Base-by-base conservation (phyloP, 2,888 invertebrate species). In the Polia nebulosa region DNA sequence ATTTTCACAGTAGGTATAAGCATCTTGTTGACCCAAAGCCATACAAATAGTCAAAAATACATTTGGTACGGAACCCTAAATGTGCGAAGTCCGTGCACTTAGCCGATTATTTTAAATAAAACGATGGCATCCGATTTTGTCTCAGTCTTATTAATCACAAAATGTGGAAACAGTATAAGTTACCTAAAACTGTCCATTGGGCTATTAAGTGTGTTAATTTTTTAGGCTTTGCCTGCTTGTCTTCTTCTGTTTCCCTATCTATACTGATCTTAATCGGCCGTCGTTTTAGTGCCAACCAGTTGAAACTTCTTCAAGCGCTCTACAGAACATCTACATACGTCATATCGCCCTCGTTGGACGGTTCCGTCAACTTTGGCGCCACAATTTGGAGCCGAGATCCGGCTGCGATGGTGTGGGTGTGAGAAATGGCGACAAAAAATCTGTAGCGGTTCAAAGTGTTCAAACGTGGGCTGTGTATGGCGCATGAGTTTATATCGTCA, bases 351-450 rank as follows among this genome's bases (percentile, higher is more conserved):
- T 20, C 39, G 63, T 67, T 52, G 79, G 80, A 76, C 73, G 81
- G 85, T 88, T 90, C 86, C 86, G 89, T 90, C 88, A 88, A 85
- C 84, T 87, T 85, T 88, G 91, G 93, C 93, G 93, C 92, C 92
- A 92, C 88, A 85, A 84, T 89, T 90, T 86, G 82, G 84, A 83
- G 80, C 80, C 76, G 83, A 88, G 87, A 91, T 91, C 89, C 89
- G 87, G 88, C 86, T 88, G 70, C 52, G 62, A 68, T 58, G 60
- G 76, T 76, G 82, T 82, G 70, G 84, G 82, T 82, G 84, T 82
- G 72, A 78, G 76, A 78, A 81, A 78, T 74, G 65, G 65, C 49
- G 47, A 52, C 69, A 72, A 81, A 75, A 75, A 81, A 83, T 70
- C 29, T 70, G 67, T 56, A 60, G 57, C 61, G 57, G 47, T 55